Base-by-base conservation (phyloP, 2,888 invertebrate species). In the Philaethria dido region DNA sequence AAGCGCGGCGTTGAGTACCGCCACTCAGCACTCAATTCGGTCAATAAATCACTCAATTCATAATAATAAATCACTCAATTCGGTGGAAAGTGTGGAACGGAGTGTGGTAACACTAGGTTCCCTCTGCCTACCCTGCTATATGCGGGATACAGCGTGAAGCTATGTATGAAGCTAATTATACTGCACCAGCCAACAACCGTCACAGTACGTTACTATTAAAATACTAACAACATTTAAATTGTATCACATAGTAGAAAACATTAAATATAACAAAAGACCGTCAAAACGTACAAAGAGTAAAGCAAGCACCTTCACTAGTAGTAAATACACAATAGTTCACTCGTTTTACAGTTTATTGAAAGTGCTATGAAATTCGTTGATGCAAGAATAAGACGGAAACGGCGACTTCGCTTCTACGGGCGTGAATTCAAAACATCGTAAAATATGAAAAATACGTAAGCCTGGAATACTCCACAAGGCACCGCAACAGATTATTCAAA, bases 341-440 rank as follows among this genome's bases (percentile, higher is more conserved):
- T 66, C 72, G 73, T 78, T 79, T 80, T 78, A 77, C 77, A 75
- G 75, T 75, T 77, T 70, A 77, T 79, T 78, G 75, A 72, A 75
- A 74, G 69, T 67, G 76, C 74, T 74, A 76, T 76, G 78, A 77
- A 76, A 78, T 76, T 74, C 75, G 72, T 74, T 72, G 73, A 74
- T 72, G 74, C 74, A 64, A 69, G 72, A 76, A 75, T 75, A 72
- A 71, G 54, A 61, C 71, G 71, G 76, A 75, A 74, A 76, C 72
- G 74, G 76, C 75, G 77, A 80, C 75, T 80, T 79, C 76, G 72
- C 77, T 79, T 80, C 78, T 76, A 77, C 79, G 77, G 81, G 81
- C 83, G 83, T 86, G 85, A 86, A 89, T 89, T 89, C 87, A 84
- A 87, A 88, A 84, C 81, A 78, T 89, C 89, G 87, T 90, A 89